Percentiles rank a stretch among this genome's conserved stretches.
These are phyloP conservation scores for Theonella swinhoei DNA, from an alignment of 37 sponge, comb jelly and placozoan genomes.

Conservation along the genomic window DNA sequence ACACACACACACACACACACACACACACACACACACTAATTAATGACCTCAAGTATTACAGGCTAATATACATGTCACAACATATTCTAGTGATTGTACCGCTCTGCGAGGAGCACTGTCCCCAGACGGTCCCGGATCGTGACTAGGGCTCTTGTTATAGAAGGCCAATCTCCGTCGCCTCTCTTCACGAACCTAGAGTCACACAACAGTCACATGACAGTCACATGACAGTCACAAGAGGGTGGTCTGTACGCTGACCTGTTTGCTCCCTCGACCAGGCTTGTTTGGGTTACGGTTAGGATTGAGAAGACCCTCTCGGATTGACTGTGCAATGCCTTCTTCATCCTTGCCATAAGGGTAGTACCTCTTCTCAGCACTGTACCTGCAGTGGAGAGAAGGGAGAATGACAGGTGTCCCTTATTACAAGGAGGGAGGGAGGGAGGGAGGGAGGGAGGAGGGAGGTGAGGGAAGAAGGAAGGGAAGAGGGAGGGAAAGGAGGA, in stretches of 20 bases:
- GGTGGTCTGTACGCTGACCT: background rate
- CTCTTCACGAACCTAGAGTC: background rate
- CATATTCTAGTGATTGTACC: no score
- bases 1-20: no score
- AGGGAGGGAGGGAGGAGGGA: background rate
- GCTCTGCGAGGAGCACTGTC: background rate
- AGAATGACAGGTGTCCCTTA: background rate
- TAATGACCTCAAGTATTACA: no score
- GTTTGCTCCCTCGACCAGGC: background rate
- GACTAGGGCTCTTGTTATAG: conserved; percentile 1
- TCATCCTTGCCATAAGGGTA: conserved; percentile 74
- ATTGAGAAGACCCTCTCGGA: conserved; percentile 61
- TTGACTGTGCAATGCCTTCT: conserved; percentile 63
- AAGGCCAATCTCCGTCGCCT: conserved; percentile 8
- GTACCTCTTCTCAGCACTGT: conserved; percentile 64
- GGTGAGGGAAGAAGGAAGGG: background rate
- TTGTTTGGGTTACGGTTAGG: conserved; percentile 1
- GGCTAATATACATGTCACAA: no score
- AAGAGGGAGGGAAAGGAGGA: background rate
- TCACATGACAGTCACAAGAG: background rate
- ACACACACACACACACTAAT: no score
- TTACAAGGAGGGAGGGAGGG: background rate
- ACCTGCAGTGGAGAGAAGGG: background rate
- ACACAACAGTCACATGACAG: background rate
- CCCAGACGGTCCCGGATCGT: background rate